Base-by-base conservation (phyloP, 2,888 invertebrate genomes). In the Dynastes hyllus region DNA sequence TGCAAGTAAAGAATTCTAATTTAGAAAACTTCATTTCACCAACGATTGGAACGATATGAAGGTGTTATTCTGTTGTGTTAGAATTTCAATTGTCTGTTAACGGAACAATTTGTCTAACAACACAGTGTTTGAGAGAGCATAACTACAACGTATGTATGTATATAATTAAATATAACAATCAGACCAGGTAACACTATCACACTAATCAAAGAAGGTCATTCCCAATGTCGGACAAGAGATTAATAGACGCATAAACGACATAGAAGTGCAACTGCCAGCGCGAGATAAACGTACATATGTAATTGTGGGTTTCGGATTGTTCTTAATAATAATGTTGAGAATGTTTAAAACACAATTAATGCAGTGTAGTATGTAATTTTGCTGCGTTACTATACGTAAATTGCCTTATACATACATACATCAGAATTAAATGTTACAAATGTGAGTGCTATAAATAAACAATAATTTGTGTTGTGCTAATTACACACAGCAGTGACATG, bases 191-290 rank as follows among this genome's bases (percentile, higher is more conserved):
- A 61, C 16, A 27, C 13, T 45, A 75, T 45, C 45, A 37, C 0
- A 73, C 58, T 45, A 75, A 75, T 61, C 61, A 61, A 61, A 29
- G 40, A 75, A 75, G 73, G 73, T 61, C 73, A 29, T 61, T 61
- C 13, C 50, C 61, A 75, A 75, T 75, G 73, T 40, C 73, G 45
- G 63, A 75, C 61, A 55, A 61, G 63, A 61, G 40, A 75, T 37
- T 61, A 45, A 51, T 61, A 45, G 51, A 51, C 69, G 40, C 51
- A 66, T 40, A 66, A 65, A 65, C 32, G 70, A 32, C 8, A 8
- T 6, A 71, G 53, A 71, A 71, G 37, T 55, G 71, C 71, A 71
- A 37, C 55, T 27, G 6, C 29, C 16, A 55, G 45, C 45, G 45
- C 37, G 51, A 16, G n/a, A 32, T 71, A 71, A 16, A 22, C 55